Evolutionary conservation across 2,888 invertebrate species (phyloP), one percentile per base, ranked within the genome.

Genomic region (Caenorhabditis doughertyi): DNA sequence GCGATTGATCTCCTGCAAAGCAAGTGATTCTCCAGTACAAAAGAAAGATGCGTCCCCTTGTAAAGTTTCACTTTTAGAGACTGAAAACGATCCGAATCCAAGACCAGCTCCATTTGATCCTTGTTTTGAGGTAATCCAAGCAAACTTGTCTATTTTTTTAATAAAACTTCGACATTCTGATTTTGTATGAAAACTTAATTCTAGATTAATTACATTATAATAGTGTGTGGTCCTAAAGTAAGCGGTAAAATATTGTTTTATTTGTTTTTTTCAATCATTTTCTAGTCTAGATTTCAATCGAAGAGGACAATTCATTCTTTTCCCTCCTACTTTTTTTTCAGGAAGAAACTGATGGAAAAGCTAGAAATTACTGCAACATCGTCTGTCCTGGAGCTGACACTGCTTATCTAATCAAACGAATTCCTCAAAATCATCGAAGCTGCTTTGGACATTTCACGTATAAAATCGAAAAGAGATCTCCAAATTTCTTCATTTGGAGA

Each of bases 331-430:
- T 25, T 21, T 7, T 23, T 29, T n/a, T 87, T 42, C 65, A 89
- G 89, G 90, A 90, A 60, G 72, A 82, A 23, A 79, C 82, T n/a
- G 89, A 90, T 81, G 90, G 89, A 21, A 90, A 88, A 58, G 77
- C 79, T 11, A 84, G 90, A 13, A 85, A 88, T 25, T 90, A 89
- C 70, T 90, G 89, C 71, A 87, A 89, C 60, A 74, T 89, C 9
- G 51, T 89, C 23, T 90, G 89, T 47, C 89, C 89, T 2, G 84
- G 85, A 23, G 90, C 90, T 16, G 90, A 90, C 65, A 90, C 90
- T 9, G 90, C 89, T 27, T 90, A 90, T 71, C 67, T 89, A 21
- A 83, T 83, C 53, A 83, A 83, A 27, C 39, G 83, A 35, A 68
- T 77, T 23, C 84, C 84, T 11, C 76, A 76, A n/a, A 81, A 85